Percentiles rank a stretch among this genome's conserved stretches.
These are phyloP conservation scores for Calypte anna DNA, from an alignment of 2,113 vertebrate species.

Conservation along the genomic window DNA sequence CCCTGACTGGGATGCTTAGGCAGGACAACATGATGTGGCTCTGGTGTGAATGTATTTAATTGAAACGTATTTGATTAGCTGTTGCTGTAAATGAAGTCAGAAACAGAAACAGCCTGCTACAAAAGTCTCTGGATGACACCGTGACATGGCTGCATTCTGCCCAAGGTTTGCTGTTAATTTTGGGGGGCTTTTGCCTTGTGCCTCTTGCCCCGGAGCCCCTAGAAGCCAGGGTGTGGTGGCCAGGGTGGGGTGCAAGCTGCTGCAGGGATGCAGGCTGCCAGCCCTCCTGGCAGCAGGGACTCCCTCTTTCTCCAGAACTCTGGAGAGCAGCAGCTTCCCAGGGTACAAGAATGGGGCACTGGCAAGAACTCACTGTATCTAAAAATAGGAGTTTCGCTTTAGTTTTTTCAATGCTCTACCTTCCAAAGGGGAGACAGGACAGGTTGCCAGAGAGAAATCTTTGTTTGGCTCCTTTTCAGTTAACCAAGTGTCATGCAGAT, in stretches of 20 bases:
- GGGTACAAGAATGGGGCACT: rapidly evolving
- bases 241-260: rapidly evolving
- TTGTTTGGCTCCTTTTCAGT: constrained; percentile 43
- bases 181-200: not conserved
- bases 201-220: not conserved
- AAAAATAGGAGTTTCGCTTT: not conserved
- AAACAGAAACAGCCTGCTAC: not conserved
- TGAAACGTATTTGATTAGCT: not conserved
- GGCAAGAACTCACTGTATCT: not conserved
- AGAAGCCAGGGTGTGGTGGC: not conserved
- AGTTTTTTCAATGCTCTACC: not conserved
- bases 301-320: not conserved
- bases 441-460: constrained; percentile 24
- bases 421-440: not conserved
- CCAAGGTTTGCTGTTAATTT: not conserved
- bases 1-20: not conserved
- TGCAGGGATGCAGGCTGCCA: not conserved
- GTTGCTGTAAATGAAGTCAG: not conserved
- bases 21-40: not conserved
- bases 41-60: not conserved
- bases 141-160: not conserved
- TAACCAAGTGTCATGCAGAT: constrained; percentile 59
- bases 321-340: not conserved
- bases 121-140: not conserved
- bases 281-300: not conserved